phyloP scores from a whole-genome alignment of 2,888 invertebrate species.

The Rotaria macrura region DNA sequence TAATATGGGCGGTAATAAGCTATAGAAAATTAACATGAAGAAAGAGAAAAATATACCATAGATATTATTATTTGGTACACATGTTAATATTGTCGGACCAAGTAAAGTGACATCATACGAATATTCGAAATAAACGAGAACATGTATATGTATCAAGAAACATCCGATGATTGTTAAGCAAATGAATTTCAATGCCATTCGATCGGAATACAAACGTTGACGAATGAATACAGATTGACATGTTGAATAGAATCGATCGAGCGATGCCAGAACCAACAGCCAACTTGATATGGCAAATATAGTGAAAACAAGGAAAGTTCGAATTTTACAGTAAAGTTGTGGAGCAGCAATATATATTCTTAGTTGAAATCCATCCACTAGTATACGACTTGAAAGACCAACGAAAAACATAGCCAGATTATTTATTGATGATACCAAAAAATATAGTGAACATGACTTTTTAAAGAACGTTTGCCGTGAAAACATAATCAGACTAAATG shows the following conservation, averaged over 20 bases:
- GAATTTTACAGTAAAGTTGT: not conserved
- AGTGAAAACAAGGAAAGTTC: not conserved
- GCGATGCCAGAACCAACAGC: not conserved
- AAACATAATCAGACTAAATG: not conserved
- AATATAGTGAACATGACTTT: not conserved
- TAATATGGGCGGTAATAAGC: not conserved
- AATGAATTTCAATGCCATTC: not conserved
- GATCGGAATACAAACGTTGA: not conserved
- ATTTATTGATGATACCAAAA: not conserved
- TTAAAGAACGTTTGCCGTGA: not conserved
- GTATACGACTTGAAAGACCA: not conserved
- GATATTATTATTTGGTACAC: not conserved
- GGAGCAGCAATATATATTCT: no score
- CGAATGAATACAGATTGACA: not conserved
- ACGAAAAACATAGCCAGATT: not conserved
- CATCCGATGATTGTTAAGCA: not conserved
- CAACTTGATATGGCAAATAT: not conserved
- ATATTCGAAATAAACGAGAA: not conserved
- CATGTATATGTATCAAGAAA: not conserved
- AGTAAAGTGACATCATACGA: not conserved
- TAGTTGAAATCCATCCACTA: no score
- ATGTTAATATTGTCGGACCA: not conserved
- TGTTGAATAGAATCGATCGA: not conserved
- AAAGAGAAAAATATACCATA: not conserved
- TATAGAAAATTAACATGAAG: not conserved